Conservation (phyloP, 2,797 vertebrate genomes). For the Lutra lutra region DNA sequence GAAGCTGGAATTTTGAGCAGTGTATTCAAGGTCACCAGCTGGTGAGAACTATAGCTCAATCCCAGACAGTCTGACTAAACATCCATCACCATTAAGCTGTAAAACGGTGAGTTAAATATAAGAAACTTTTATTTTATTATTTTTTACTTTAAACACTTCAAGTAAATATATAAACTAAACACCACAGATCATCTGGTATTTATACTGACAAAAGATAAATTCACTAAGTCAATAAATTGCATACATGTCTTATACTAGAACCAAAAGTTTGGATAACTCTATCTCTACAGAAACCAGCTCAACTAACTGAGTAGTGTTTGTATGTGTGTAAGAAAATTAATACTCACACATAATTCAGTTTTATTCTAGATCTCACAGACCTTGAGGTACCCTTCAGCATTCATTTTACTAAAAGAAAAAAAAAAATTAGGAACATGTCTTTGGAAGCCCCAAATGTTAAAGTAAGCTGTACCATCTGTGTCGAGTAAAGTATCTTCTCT, state of each 20-base stretch:
- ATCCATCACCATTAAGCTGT: not conserved
- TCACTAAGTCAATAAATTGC: not conserved
- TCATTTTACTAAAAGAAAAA: not conserved
- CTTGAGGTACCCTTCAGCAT: conserved; percentile 35
- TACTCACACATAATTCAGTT: not conserved
- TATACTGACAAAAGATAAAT: not conserved
- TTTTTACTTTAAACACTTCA: not conserved
- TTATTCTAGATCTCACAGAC: not conserved
- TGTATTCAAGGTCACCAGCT: not conserved
- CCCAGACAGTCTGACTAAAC: not conserved
- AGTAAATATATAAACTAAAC: not conserved
- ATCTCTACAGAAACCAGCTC: not conserved
- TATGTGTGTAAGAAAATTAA: not conserved
- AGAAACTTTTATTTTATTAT: not conserved
- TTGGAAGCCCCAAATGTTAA: conserved; percentile 50
- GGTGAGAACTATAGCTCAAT: not conserved
- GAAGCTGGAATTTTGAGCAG: not conserved
- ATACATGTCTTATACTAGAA: not conserved
- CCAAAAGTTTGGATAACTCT: not conserved
- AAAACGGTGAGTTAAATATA: not conserved
- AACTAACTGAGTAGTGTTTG: not conserved
- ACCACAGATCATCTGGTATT: not conserved
- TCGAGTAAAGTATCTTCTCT: not conserved
- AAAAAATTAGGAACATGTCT: not conserved
- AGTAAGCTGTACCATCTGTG: conserved; percentile 44